These are phyloP conservation scores for Phainopepla nitens DNA, from an alignment of 2,113 vertebrate genomes.

Conservation along the genomic window DNA sequence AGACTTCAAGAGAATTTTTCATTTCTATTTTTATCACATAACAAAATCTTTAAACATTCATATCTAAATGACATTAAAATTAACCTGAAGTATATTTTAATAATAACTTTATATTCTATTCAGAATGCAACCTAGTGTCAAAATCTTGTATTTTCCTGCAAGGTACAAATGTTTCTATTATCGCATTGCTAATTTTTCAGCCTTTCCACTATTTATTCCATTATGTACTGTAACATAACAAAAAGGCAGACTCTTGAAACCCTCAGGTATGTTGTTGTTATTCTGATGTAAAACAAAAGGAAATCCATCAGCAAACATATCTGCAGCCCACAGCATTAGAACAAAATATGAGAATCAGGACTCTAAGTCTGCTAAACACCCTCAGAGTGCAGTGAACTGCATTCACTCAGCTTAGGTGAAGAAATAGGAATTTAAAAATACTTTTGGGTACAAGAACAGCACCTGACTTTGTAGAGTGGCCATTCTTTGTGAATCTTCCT, in stretches of 20 bases:
- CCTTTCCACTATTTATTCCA: not conserved
- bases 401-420: not conserved
- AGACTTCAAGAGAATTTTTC: not conserved
- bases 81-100: not conserved
- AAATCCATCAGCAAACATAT: not conserved
- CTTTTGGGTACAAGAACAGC: not conserved
- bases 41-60: not conserved
- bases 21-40: not conserved
- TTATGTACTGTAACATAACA: not conserved
- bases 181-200: not conserved
- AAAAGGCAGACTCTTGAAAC: not conserved
- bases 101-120: not conserved
- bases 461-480: not conserved
- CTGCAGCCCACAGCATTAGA: not conserved
- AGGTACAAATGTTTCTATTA: not conserved
- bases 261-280: not conserved
- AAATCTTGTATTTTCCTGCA: not conserved
- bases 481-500: not conserved
- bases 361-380: not conserved
- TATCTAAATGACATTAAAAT: not conserved
- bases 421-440: not conserved
- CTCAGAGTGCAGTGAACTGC: not conserved
- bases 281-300: not conserved
- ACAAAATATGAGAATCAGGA: not conserved
- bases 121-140: not conserved